Base-by-base conservation (phyloP, 2,888 invertebrate genomes). In the Teleogryllus oceanicus region DNA sequence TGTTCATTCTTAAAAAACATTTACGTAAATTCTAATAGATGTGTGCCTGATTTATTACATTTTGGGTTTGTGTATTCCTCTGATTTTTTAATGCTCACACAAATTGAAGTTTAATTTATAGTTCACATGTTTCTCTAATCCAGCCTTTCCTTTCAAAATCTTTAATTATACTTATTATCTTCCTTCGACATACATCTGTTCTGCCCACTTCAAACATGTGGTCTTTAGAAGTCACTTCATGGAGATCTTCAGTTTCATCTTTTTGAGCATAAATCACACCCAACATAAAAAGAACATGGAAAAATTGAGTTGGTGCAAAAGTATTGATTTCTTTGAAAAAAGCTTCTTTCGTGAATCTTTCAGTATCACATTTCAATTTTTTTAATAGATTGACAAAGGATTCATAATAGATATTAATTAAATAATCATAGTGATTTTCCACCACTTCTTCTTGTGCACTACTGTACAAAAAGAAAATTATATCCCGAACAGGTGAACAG, bases 381-480 rank as follows among this genome's bases (percentile, higher is more conserved):
- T 21, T 76, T 21, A 76, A 37, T 11, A n/a, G 37, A 24, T 13
- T 16, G 20, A 76, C 20, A 10, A 76, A 37, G 4, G 13, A n/a
- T 16, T 76, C 76, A 37, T n/a, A 37, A 37, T 76, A 76, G 4
- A 24, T n/a, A 11, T 20, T 16, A 24, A 76, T 20, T 37, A 76
- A 37, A 24, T 37, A 21, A 37, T 76, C 76, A 37, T n/a, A 16
- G 20, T 76, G 12, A n/a, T 76, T 37, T 20, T 76, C 76, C 21
- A 21, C 37, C 4, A 76, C 24, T 16, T 37, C 16, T 13, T 20
- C 12, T 16, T 21, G 37, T 21, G 37, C 24, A 76, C 91, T 91
- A 1, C 90, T 88, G 51, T 89, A 88, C 11, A 92, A 81, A 78
- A 90, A 88, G 82, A 91, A 91, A 1, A 89, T 84, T n/a, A 92